Conservation (phyloP, 2,888 invertebrate genomes). For the Apodemia hepburni region DNA sequence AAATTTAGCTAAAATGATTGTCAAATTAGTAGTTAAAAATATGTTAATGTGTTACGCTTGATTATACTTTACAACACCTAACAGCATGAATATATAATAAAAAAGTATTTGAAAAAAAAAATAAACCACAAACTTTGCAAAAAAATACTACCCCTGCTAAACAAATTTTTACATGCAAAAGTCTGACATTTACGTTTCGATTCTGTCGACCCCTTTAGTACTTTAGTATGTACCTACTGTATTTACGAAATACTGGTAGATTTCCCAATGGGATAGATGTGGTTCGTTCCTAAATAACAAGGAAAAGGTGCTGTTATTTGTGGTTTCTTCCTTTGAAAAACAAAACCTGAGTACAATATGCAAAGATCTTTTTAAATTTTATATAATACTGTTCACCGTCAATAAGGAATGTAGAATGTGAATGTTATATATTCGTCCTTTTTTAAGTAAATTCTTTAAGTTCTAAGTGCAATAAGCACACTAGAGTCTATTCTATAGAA, state of each 20-base stretch:
- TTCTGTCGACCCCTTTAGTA: constrained; percentile 8
- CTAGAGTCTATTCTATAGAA: too few relatives aligned
- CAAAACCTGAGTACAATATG: background rate
- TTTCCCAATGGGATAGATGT: constrained; percentile 11
- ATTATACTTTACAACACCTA: too few relatives aligned
- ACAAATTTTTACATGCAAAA: background rate
- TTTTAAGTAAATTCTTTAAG: too few relatives aligned
- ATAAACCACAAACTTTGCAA: background rate
- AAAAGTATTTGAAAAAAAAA: background rate
- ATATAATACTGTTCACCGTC: background rate
- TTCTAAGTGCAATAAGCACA: too few relatives aligned
- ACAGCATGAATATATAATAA: too few relatives aligned
- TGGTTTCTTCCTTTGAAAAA: background rate
- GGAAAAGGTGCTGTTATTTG: constrained; percentile 3
- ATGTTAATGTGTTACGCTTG: too few relatives aligned
- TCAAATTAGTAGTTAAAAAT: too few relatives aligned
- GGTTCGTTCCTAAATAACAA: constrained; percentile 7
- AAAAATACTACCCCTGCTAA: background rate
- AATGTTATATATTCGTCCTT: too few relatives aligned
- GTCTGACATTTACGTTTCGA: background rate
- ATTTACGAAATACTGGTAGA: constrained; percentile 6
- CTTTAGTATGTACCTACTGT: constrained; percentile 10
- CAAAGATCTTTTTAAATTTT: background rate
- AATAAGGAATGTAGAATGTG: background rate
- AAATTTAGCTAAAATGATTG: too few relatives aligned